phyloP scores from a whole-genome alignment of 2,113 vertebrate genomes.

The Nematolebias whitei region DNA sequence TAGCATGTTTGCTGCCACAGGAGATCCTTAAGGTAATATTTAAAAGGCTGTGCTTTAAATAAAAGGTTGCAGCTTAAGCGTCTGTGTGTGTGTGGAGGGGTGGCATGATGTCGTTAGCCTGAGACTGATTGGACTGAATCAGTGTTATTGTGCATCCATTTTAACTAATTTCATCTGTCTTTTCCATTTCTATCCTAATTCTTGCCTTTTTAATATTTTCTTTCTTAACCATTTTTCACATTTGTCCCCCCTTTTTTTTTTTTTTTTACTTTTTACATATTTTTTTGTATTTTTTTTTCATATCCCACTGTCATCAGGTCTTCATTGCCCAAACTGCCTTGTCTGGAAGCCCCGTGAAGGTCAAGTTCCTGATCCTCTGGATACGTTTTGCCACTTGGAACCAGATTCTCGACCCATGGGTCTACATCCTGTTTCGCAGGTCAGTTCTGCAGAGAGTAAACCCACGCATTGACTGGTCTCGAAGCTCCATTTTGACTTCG shows the following conservation, averaged over 20 bases:
- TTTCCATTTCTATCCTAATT: background rate
- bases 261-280: background rate
- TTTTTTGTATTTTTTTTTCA: background rate
- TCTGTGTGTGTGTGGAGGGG: no score
- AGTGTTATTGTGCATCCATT: slow-evolving; percentile 5
- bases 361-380: slow-evolving; percentile 82
- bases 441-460: slow-evolving; percentile 84
- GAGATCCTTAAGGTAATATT: slow-evolving; percentile 19
- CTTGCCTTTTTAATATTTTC: slow-evolving; percentile 4
- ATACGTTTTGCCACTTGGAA: slow-evolving; percentile 94
- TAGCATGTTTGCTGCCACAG: slow-evolving; percentile 27
- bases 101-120: no score
- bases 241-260: background rate
- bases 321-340: slow-evolving; percentile 86
- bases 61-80: slow-evolving; percentile 18
- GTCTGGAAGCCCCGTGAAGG: slow-evolving; percentile 22
- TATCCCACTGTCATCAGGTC: slow-evolving; percentile 72
- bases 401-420: slow-evolving; percentile 97
- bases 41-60: slow-evolving; percentile 21
- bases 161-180: slow-evolving; percentile 13
- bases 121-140: background rate
- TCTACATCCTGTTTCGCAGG: slow-evolving; percentile 94
- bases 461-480: slow-evolving; percentile 78
- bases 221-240: background rate
- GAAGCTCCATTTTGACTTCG: slow-evolving; percentile 77